Base-by-base conservation (phyloP, 2,113 vertebrate genomes). In the Taurulus bubalis region DNA sequence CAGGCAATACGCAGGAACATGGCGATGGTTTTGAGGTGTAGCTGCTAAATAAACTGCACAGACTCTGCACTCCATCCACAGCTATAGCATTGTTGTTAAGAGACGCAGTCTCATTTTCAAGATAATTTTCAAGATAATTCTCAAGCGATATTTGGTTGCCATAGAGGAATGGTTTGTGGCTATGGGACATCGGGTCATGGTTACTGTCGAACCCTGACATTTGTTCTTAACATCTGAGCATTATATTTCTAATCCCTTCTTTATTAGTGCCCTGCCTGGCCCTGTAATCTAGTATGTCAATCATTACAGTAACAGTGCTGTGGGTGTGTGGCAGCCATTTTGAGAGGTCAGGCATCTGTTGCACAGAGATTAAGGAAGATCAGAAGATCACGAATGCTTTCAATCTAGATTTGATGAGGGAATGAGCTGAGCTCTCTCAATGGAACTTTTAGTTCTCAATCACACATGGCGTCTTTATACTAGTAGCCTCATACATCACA, bases 341-440 rank as follows among this genome's bases (percentile, higher is more conserved):
- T 87, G 85, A 92, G 68, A 77, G 81, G 83, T 79, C 85, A 51
- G 82, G 82, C 93, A 92, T 91, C 88, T 92, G 91, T 85, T 91
- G 90, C 83, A 8, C 34, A 40, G 86, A 93, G 92, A 92, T 94
- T 92, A 92, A 90, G 71, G 71, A 83, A 89, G 89, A 94, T 92
- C 88, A 92, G 76, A 92, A 92, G 89, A 90, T 91, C 84, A 89
- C 78, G 83, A 87, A 87, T 84, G 85, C 87, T 88, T 93, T 92
- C 86, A 90, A 91, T 93, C 89, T 79, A 84, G 87, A 82, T 75
- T 86, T 87, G 83, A 86, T 56, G 26, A 83, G 78, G 71, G 84
- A 81, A 73, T 84, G 76, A 91, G 84, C 79, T 76, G 73, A 87
- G 63, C 84, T 85, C 85, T 26, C 67, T 75, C 49, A 16, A n/a